Base-by-base conservation (phyloP, 2,113 vertebrate species). In the Hyperopisus bebe region DNA sequence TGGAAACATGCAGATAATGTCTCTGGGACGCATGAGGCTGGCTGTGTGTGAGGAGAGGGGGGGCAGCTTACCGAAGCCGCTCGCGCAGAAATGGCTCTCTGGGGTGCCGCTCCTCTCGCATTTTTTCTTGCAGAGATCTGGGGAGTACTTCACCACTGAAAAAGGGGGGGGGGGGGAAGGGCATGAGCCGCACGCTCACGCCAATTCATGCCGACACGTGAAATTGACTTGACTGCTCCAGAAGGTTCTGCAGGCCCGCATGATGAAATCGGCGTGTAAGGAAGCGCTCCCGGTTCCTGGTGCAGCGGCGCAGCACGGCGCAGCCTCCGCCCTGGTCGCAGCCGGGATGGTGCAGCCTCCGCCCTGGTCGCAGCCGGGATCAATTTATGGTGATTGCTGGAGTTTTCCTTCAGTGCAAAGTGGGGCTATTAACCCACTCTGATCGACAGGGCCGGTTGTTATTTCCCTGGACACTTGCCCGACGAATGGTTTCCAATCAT, bases 21-120 rank as follows among this genome's bases (percentile, higher is more conserved):
- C 84, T 82, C 0, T n/a, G 82, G 91, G 90, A 90, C 48, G 86
- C 91, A 92, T 90, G 90, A 17, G 48, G 42, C 35, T 91, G 88
- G 91, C 90, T 87, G 91, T 17, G 2, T 5, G 89, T 90, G 80
- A 91, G 77, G 91, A 91, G 90, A 19, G 47, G 87, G 91, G 47
- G 87, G 92, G 88, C 88, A 91, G 90, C 96, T 96, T 96, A 98
- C 97, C 97, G 0, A 98, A 98, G 93, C 97, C 94, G 92, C 96
- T 97, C 6, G 96, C 95, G 92, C 97, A 98, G 2, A 96, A 98
- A 94, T 96, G 96, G 93, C 95, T 96, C 95, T 97, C 95, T 44
- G 96, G 94, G 90, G 95, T 96, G 88, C 96, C 96, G 0, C 85
- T 94, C 91, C 96, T 95, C 92, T 93, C 96, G 90, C 97, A 98